Evolutionary conservation across 2,113 vertebrate genomes (phyloP).

Genomic region (Malurus melanocephalus): DNA sequence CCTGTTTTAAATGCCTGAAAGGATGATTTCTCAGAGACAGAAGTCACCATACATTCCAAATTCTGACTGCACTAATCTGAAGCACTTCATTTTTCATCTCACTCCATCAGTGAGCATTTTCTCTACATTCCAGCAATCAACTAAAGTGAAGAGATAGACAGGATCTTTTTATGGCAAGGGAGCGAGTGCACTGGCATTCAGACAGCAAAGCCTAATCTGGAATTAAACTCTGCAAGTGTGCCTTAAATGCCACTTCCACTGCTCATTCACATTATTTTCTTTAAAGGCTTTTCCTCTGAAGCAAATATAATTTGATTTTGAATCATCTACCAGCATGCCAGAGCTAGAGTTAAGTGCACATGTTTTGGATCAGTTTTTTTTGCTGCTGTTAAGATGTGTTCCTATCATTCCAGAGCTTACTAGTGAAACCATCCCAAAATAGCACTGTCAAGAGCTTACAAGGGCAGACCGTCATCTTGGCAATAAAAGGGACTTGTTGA

Average conservation of each 20-base stretch:
- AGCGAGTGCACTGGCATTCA: conserved; percentile 8
- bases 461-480: conserved; percentile 37
- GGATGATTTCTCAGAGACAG: neutral
- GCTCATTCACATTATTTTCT: neutral
- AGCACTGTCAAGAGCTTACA: conserved; percentile 39
- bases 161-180: conserved; percentile 20
- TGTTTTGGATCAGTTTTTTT: neutral
- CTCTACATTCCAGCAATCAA: conserved; percentile 27
- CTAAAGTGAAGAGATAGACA: conserved; percentile 14
- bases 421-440: conserved; percentile 55
- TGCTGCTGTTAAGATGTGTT: conserved; percentile 33
- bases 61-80: conserved; percentile 13
- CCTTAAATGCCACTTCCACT: conserved; percentile 3
- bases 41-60: neutral
- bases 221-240: neutral
- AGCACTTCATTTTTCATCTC: neutral
- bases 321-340: neutral
- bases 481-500: neutral
- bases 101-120: conserved; percentile 1
- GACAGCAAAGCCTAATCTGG: conserved; percentile 42
- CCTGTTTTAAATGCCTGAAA: neutral
- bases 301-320: neutral
- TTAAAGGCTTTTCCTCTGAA: neutral
- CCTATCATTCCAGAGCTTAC: conserved; percentile 37
- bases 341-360: neutral